Percentiles rank a stretch among this genome's conserved stretches.
These are phyloP conservation scores for Acanthosoma haemorrhoidale DNA, from an alignment of 2,888 invertebrate genomes.

Conservation along the genomic window DNA sequence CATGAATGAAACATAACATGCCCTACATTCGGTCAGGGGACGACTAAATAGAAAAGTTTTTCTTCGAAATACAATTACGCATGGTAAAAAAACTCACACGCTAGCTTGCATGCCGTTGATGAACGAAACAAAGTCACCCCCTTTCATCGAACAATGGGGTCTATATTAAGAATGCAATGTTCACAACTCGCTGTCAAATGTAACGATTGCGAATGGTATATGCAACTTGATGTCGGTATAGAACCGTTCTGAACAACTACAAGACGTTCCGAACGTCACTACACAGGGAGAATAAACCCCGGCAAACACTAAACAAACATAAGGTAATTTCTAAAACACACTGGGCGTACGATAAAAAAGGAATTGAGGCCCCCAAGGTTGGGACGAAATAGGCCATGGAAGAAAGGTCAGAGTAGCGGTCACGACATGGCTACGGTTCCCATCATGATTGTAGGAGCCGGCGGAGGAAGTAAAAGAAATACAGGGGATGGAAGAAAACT, in stretches of 20 bases:
- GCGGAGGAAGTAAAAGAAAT: neutral
- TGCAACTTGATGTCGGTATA: too few species aligned
- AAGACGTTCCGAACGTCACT: too few species aligned
- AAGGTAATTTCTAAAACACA: neutral
- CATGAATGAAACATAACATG: constrained; percentile 5
- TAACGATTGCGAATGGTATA: too few species aligned
- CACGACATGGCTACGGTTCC: neutral
- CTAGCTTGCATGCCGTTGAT: neutral
- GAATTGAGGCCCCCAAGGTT: neutral
- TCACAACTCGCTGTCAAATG: too few species aligned
- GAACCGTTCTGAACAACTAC: too few species aligned
- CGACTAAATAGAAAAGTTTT: neutral
- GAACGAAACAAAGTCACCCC: too few species aligned
- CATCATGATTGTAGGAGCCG: neutral
- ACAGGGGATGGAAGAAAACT: neutral
- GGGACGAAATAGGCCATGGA: constrained; percentile 6
- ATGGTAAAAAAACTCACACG: neutral
- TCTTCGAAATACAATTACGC: neutral
- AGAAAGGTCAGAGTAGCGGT: constrained; percentile 14
- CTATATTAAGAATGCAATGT: too few species aligned
- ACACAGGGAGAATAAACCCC: too few species aligned
- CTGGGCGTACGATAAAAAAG: neutral
- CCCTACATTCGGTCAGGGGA: neutral
- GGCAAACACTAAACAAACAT: too few species aligned
- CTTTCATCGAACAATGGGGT: neutral